Evolutionary conservation across 2,797 vertebrate species (phyloP), one percentile per base, ranked within the genome.

Genomic region (Mormyrus proboscirostris): DNA sequence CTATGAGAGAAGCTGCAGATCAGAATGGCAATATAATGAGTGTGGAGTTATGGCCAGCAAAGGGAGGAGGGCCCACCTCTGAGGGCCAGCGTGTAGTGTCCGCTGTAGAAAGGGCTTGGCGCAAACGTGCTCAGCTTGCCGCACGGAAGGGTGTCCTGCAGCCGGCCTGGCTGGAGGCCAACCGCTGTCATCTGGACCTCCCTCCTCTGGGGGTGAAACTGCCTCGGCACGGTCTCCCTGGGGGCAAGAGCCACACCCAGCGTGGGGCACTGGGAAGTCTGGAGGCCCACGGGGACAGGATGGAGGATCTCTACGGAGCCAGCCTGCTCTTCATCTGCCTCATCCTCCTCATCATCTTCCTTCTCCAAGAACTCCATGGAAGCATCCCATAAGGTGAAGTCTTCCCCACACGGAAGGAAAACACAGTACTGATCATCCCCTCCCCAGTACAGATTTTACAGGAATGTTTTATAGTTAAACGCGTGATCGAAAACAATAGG

Each of bases 301-400:
- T 83, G 41, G 69, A 93, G 93, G 19, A 93, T 62, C 8, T 9
- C 38, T 29, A 14, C 2, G 5, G 51, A 90, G 0, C 88, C 82
- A 19, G 86, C 89, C 0, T 90, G 88, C 0, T 91, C 92, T 0
- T 93, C 93, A 0, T 91, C 91, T 0, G 91, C 91, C 3, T 90
- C 89, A 0, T 91, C 92, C 0, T 86, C 19, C 2, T 90, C 57
- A 0, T 91, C 55, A 4, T 91, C 86, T 5, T 91, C 85, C 41
- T 92, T 87, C 44, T 94, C 89, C 25, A 96, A 91, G 76, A 96
- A 96, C 94, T 96, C 96, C 94, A 96, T 94, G 1, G 95, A 95
- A 0, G 95, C 94, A 10, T 95, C 93, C 49, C 95, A 96, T 44
- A 96, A 91, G 22, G 94, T 90, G 0, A 90, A 95, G 33, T 92